Conservation (phyloP, 2,888 invertebrate species). For the Drosophila mimica region DNA sequence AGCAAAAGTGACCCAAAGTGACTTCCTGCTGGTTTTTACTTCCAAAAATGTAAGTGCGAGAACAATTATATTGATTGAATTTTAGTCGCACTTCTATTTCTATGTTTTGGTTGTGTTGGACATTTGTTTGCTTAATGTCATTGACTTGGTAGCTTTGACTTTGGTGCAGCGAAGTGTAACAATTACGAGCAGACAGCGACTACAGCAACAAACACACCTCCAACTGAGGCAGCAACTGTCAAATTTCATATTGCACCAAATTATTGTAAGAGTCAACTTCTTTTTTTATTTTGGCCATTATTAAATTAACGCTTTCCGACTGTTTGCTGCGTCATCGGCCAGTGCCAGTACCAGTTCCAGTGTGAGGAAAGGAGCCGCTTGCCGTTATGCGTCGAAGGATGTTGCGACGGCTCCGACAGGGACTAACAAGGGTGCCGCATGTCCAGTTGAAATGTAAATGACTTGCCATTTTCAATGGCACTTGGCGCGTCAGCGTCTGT, state of each 20-base stretch:
- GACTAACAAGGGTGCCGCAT: slow-evolving; percentile 78
- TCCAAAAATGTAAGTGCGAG: background rate
- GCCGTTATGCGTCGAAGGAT: slow-evolving; percentile 80
- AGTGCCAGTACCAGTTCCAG: slow-evolving; percentile 28
- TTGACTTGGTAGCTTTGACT: slow-evolving; percentile 78
- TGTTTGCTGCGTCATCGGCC: slow-evolving; percentile 68
- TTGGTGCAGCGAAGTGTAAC: slow-evolving; percentile 73
- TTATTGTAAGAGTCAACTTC: slow-evolving; percentile 46
- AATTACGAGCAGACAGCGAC: slow-evolving; percentile 49
- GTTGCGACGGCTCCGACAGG: slow-evolving; percentile 60
- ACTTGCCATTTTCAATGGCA: slow-evolving; percentile 78
- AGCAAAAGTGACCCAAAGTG: background rate
- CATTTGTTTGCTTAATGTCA: slow-evolving; percentile 65
- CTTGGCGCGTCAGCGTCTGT: slow-evolving; percentile 64
- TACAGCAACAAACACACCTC: slow-evolving; percentile 43
- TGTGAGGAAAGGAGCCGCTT: slow-evolving; percentile 46
- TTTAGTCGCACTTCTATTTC: slow-evolving; percentile 41
- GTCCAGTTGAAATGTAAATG: slow-evolving; percentile 80
- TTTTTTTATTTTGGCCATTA: slow-evolving; percentile 66
- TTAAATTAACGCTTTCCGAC: slow-evolving; percentile 71
- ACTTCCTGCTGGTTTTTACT: background rate
- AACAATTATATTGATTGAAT: slow-evolving; percentile 30
- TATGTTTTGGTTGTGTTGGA: slow-evolving; percentile 12
- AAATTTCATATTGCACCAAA: slow-evolving; percentile 67
- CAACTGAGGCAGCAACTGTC: slow-evolving; percentile 46